phyloP scores from a whole-genome alignment of 2,797 vertebrate genomes.

The Borostomias antarcticus region DNA sequence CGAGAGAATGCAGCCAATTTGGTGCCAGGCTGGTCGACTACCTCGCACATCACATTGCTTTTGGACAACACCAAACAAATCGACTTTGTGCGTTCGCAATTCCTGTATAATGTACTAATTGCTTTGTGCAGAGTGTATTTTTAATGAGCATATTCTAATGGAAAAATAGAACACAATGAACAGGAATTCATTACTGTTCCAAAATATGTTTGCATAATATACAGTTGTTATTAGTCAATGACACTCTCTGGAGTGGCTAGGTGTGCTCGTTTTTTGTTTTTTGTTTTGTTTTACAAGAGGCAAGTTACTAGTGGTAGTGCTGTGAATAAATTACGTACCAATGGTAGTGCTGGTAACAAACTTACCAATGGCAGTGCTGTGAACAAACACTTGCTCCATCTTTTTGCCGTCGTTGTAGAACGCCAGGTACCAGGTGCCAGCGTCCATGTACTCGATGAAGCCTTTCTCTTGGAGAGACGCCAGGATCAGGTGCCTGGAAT shows the following conservation, averaged over 20 bases:
- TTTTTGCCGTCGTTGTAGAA: conserved; percentile 90
- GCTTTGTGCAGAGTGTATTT: background rate
- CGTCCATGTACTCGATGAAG: conserved; percentile 89
- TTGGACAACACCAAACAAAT: background rate
- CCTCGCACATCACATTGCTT: background rate
- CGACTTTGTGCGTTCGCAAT: background rate
- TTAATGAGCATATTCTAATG: background rate
- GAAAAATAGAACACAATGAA: background rate
- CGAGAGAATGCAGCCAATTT: background rate
- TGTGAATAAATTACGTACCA: conserved; percentile 85
- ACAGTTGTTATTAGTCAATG: background rate
- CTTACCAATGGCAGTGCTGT: conserved; percentile 85
- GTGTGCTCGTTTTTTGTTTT: too few species aligned
- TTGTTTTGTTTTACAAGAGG: background rate
- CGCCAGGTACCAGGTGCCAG: conserved; percentile 86
- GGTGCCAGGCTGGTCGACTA: background rate
- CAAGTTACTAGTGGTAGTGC: conserved; percentile 81
- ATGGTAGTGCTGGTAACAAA: conserved; percentile 84
- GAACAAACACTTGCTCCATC: conserved; percentile 85
- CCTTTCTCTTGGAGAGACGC: conserved; percentile 84
- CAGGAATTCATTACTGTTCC: conserved; percentile 1
- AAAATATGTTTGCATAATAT: background rate
- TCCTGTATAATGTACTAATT: background rate
- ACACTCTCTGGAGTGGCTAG: background rate
- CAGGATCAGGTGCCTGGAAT: conserved; percentile 81